phyloP scores from a whole-genome alignment of 2,113 vertebrate species.

The Sapajus apella region DNA sequence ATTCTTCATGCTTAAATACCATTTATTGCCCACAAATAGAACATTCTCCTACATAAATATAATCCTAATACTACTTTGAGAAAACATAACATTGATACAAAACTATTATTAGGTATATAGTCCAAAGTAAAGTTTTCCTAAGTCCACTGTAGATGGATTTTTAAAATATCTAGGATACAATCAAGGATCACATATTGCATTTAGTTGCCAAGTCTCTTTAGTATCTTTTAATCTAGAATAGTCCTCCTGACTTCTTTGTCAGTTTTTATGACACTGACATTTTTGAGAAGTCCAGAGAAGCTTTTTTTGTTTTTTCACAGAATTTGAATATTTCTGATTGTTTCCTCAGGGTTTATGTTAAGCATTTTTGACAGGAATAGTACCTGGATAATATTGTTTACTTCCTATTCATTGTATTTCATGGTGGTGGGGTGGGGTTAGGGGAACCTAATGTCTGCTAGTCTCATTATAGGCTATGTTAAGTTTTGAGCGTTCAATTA shows the following conservation, averaged over 20 bases:
- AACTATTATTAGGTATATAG: not conserved
- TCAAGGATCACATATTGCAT: not conserved
- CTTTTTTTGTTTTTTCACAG: not conserved
- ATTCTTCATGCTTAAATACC: not conserved
- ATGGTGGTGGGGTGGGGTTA: too few relatives aligned
- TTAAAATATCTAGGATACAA: not conserved
- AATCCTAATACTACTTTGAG: not conserved
- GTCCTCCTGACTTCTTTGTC: not conserved
- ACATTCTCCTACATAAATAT: not conserved
- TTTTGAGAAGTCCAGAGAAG: not conserved
- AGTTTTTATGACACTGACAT: not conserved
- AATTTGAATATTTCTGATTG: not conserved
- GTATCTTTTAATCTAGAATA: not conserved
- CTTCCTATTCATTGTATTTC: not conserved
- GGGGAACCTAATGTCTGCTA: not conserved
- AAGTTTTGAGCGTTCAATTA: not conserved
- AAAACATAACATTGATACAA: not conserved
- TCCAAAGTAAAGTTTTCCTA: not conserved
- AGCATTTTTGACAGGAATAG: not conserved
- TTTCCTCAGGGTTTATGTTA: not conserved
- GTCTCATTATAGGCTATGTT: not conserved
- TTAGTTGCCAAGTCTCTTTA: not conserved
- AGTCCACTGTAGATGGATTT: not conserved
- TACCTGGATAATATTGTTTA: not conserved
- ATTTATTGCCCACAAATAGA: not conserved